Conservation (phyloP, 2,797 vertebrate genomes). For the Hydrocynus forskahlii region DNA sequence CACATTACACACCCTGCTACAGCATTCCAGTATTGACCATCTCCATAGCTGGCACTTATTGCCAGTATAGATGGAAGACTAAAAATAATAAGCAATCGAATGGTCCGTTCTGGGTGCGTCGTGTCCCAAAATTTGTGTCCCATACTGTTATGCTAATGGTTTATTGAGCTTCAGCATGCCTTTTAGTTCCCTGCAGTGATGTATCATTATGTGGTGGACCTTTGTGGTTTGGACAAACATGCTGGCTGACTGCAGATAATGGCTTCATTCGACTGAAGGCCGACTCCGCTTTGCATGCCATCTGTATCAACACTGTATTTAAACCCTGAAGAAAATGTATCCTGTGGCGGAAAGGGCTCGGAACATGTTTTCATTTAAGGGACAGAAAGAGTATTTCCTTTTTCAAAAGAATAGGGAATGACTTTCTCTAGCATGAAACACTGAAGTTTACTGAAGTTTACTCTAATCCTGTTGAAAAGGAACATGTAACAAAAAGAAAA, state of each 20-base stretch:
- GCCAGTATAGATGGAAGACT: neutral
- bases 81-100: slow-evolving; percentile 16
- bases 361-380: neutral
- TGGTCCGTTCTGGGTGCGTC: neutral
- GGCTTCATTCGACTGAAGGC: slow-evolving; percentile 34
- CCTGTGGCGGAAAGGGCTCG: neutral
- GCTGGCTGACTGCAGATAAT: slow-evolving; percentile 43
- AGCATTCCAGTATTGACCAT: slow-evolving; percentile 26
- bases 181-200: slow-evolving; percentile 34
- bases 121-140: neutral
- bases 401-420: neutral
- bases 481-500: no score
- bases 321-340: neutral
- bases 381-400: neutral
- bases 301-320: slow-evolving; percentile 25
- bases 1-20: slow-evolving; percentile 43
- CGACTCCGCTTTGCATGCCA: neutral
- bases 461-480: neutral
- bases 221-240: slow-evolving; percentile 44
- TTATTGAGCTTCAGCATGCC: neutral
- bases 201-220: slow-evolving; percentile 11
- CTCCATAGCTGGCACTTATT: slow-evolving; percentile 13
- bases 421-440: neutral
- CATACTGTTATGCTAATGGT: slow-evolving; percentile 15
- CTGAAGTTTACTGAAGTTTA: no score